Percentiles rank a stretch among this genome's conserved stretches.
These are phyloP conservation scores for Theonella swinhoei DNA, from an alignment of 37 sponge, comb jelly and placozoan species.

Conservation along the genomic window DNA sequence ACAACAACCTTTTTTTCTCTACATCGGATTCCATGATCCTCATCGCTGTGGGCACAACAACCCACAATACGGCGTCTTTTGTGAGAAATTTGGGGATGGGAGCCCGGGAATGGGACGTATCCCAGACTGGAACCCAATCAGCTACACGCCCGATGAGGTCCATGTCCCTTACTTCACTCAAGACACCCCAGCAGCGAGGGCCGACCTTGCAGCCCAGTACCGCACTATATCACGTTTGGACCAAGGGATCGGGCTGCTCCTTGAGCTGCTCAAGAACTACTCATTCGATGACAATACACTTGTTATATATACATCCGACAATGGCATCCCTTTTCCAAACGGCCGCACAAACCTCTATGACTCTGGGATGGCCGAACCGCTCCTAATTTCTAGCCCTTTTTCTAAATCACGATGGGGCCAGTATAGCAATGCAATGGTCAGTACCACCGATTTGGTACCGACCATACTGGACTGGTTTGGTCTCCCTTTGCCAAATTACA, in stretches of 20 bases:
- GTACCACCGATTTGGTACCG: constrained; percentile 64
- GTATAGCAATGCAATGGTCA: constrained; percentile 58
- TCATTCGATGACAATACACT: constrained; percentile 58
- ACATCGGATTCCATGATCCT: constrained; percentile 80
- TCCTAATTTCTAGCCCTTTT: constrained; percentile 63
- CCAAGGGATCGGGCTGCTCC: constrained; percentile 76
- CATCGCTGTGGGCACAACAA: constrained; percentile 43
- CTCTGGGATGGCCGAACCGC: constrained; percentile 64
- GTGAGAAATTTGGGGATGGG: constrained; percentile 84
- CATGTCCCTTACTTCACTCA: constrained; percentile 72
- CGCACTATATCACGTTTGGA: constrained; percentile 69
- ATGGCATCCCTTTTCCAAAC: constrained; percentile 79
- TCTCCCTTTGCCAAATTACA: constrained; percentile 57
- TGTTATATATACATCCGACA: constrained; percentile 73
- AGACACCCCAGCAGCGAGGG: constrained; percentile 66
- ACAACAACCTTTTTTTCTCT: constrained; percentile 62
- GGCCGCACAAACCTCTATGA: constrained; percentile 84
- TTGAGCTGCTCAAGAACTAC: constrained; percentile 44
- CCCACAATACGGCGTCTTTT: constrained; percentile 45
- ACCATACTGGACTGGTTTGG: constrained; percentile 83
- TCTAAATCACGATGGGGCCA: constrained; percentile 57
- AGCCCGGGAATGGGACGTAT: constrained; percentile 59
- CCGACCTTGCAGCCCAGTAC: constrained; percentile 74
- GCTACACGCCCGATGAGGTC: constrained; percentile 63
- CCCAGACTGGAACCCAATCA: constrained; percentile 76